phyloP scores from a whole-genome alignment of 2,113 vertebrate species.

The Cryptotis parvus region DNA sequence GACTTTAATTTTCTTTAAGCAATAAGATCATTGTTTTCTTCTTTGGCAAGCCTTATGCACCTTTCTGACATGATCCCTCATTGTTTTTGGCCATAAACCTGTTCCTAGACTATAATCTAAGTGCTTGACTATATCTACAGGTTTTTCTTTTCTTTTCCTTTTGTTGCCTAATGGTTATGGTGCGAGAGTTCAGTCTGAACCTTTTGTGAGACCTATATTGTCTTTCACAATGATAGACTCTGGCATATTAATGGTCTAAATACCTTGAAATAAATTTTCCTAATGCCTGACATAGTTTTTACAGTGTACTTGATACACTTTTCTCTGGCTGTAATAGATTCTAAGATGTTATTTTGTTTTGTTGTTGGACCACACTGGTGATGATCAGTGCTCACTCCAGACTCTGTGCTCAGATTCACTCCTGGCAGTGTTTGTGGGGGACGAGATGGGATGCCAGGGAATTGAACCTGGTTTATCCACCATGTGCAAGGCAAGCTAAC shows the following conservation, averaged over 20 bases:
- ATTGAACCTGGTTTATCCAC: no score
- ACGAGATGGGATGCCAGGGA: no score
- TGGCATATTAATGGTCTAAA: slow-evolving; percentile 10
- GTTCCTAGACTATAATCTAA: slow-evolving; percentile 15
- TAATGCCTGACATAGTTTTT: slow-evolving; percentile 38
- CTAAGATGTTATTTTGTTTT: slow-evolving; percentile 7
- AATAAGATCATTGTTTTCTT: background rate
- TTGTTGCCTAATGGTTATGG: background rate
- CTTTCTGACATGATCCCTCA: background rate
- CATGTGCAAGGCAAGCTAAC: no score
- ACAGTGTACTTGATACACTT: slow-evolving; percentile 38
- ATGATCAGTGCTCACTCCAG: no score
- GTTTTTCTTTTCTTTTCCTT: slow-evolving; percentile 34
- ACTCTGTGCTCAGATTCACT: no score
- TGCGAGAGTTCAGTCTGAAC: background rate
- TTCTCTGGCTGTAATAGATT: slow-evolving; percentile 60
- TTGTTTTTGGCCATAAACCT: slow-evolving; percentile 23
- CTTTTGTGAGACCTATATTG: background rate
- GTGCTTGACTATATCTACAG: slow-evolving; percentile 5
- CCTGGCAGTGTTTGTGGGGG: no score
- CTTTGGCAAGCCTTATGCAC: slow-evolving; percentile 28
- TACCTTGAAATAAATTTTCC: slow-evolving; percentile 60
- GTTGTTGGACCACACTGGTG: no score
- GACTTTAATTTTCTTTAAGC: background rate
- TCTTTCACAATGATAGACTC: slow-evolving; percentile 31